phyloP scores from a whole-genome alignment of 30 jellyfish, hydroid and myxozoan genomes.

The Rhopilema esculentum region DNA sequence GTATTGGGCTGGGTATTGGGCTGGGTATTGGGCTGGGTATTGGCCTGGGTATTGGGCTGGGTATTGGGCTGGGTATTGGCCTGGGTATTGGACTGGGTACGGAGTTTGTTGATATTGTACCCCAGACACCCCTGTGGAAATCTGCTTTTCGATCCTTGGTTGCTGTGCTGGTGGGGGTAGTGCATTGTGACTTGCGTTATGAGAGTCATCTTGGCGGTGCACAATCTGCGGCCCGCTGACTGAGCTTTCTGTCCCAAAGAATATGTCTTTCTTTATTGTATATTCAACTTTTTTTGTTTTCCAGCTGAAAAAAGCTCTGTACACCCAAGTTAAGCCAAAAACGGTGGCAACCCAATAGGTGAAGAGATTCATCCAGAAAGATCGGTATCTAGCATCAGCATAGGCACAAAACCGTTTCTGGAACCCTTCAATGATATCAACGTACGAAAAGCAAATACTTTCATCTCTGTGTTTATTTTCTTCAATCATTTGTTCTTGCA shows the following conservation, averaged over 20 bases:
- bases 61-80: no score
- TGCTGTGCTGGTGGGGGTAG: no score
- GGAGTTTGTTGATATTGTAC: no score
- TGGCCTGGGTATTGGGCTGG: no score
- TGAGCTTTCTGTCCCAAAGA: background rate
- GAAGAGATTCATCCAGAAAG: constrained; percentile 64
- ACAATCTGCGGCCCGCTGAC: background rate
- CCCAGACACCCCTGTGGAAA: no score
- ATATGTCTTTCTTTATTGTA: constrained; percentile 42
- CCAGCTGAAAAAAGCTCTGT: constrained; percentile 26
- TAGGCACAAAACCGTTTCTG: constrained; percentile 51
- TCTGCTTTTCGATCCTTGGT: no score
- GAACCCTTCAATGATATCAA: constrained; percentile 51
- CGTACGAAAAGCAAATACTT: constrained; percentile 8
- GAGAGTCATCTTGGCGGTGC: no score
- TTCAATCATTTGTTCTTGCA: constrained; percentile 34
- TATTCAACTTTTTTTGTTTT: constrained; percentile 45
- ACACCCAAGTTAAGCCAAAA: constrained; percentile 58
- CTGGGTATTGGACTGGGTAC: no score
- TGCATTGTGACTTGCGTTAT: no score
- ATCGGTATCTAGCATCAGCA: constrained; percentile 25
- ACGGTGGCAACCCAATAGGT: constrained; percentile 50
- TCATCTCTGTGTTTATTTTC: constrained; percentile 50
- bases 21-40: no score
- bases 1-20: no score